A percentile compares a stretch with the other conserved stretches of the same genome.
Conservation (phyloP, 2,113 vertebrate species). For the Nannospalax galili region DNA sequence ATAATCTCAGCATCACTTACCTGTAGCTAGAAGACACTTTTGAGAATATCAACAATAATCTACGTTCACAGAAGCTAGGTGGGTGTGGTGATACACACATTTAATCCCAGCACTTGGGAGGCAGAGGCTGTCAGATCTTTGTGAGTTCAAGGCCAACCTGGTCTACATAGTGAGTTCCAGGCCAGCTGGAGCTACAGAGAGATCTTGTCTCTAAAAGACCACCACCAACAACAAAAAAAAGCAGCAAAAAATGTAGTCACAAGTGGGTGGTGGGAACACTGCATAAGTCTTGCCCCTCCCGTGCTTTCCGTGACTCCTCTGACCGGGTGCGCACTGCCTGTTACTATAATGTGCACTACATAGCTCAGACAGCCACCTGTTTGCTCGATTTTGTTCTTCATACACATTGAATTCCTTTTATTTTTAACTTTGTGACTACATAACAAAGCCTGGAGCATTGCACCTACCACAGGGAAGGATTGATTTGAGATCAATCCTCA, state of each 20-base stretch:
- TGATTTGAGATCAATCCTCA: not conserved
- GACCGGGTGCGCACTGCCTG: not conserved
- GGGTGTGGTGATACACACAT: no score
- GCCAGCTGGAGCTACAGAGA: no score
- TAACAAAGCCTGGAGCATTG: not conserved
- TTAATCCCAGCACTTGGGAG: no score
- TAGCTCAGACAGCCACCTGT: not conserved
- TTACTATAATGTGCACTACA: accelerated
- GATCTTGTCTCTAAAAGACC: no score
- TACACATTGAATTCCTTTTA: not conserved
- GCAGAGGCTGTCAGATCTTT: no score
- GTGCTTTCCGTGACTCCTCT: accelerated
- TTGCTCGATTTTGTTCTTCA: not conserved
- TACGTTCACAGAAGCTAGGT: not conserved
- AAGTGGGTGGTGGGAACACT: no score
- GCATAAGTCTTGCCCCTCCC: no score
- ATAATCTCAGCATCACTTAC: not conserved
- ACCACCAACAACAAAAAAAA: no score
- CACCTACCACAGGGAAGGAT: not conserved
- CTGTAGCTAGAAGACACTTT: not conserved
- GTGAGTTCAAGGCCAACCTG: no score
- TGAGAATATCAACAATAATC: not conserved
- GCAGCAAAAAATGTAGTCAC: no score
- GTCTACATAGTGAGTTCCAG: no score
- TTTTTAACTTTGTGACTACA: not conserved